Evolutionary conservation across 2,888 invertebrate species (phyloP).

Genomic region (Notodromas monacha): DNA sequence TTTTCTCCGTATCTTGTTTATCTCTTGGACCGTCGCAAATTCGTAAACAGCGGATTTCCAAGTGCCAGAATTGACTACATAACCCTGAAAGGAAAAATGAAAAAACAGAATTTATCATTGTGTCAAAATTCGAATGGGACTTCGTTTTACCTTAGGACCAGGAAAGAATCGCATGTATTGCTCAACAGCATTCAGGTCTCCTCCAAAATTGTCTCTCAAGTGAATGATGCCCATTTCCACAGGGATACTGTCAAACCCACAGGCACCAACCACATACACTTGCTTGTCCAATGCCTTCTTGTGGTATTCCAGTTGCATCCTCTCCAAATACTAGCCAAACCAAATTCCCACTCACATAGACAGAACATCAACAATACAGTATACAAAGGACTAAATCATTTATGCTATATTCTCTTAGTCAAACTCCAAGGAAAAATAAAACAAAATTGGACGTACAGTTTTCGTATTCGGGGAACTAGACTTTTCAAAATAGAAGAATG

Average conservation of each 20-base stretch:
- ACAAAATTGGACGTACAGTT: no score
- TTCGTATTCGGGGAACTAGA: no score
- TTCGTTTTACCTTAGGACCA: no score
- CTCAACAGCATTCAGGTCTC: conserved; percentile 16
- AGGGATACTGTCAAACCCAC: conserved; percentile 76
- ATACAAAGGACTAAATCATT: neutral
- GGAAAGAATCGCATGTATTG: no score
- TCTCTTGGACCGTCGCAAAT: conserved; percentile 27
- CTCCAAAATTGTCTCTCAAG: conserved; percentile 35
- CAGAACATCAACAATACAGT: neutral
- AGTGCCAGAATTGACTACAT: conserved; percentile 42
- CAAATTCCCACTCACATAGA: conserved; percentile 1
- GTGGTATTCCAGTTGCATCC: conserved; percentile 46
- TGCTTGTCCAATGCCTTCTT: conserved; percentile 36
- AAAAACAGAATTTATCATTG: no score
- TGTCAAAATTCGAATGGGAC: no score
- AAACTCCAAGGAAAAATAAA: no score
- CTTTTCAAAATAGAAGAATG: no score
- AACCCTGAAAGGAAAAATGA: conserved; percentile 16
- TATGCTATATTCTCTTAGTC: no score
- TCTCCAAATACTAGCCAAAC: conserved; percentile 35
- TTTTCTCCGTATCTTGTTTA: conserved; percentile 28
- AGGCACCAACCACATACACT: conserved; percentile 58
- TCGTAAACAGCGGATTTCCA: conserved; percentile 61
- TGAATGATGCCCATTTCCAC: conserved; percentile 52